A percentile compares a stretch with the other conserved stretches of the same genome.
Evolutionary conservation across 2,113 vertebrate genomes (phyloP).

Genomic region (Tenebrosternarchus preto): DNA sequence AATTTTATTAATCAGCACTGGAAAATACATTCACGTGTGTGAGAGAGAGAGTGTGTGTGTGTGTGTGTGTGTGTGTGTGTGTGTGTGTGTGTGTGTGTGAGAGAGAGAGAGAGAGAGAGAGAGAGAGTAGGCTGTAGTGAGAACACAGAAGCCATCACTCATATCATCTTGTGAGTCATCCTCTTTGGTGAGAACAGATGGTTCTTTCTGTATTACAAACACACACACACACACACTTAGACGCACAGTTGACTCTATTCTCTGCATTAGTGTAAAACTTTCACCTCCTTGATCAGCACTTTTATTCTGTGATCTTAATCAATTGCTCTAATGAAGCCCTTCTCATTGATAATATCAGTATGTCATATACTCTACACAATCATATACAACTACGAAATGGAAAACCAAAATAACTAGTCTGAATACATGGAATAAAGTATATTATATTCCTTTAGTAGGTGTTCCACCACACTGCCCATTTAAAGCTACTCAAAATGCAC

Average conservation of each 20-base stretch:
- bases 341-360: conserved; percentile 7
- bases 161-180: conserved; percentile 68
- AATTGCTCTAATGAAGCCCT: conserved; percentile 4
- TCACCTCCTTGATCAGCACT: conserved; percentile 6
- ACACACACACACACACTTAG: neutral
- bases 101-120: conserved; percentile 19
- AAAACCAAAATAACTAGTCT: too few species aligned
- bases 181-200: conserved; percentile 59
- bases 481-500: too few species aligned
- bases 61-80: neutral
- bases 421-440: too few species aligned
- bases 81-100: neutral
- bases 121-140: conserved; percentile 30
- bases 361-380: neutral
- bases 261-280: neutral
- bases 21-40: neutral
- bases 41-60: neutral
- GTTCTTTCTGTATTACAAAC: conserved; percentile 38
- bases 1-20: conserved; percentile 50
- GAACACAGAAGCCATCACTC: conserved; percentile 66
- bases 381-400: neutral
- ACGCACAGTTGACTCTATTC: conserved; percentile 12
- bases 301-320: neutral
- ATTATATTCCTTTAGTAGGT: too few species aligned
- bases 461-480: too few species aligned